Evolutionary conservation across 92 coral and sea anemone species (phyloP).

Genomic region (Bergia sp.): DNA sequence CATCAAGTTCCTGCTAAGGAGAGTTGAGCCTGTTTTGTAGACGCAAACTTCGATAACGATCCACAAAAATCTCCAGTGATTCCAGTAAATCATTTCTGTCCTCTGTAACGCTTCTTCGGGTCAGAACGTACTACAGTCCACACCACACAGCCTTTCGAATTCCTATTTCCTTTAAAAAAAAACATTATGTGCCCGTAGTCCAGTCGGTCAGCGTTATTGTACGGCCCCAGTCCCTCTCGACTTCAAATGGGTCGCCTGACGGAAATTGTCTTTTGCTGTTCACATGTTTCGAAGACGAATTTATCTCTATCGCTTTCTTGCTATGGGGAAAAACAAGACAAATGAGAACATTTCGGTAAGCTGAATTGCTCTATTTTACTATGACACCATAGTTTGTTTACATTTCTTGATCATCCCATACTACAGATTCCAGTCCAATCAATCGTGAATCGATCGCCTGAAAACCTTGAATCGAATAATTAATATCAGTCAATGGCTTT

Average conservation of each 20-base stretch:
- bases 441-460: no score
- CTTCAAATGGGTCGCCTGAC: background rate
- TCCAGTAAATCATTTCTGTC: background rate
- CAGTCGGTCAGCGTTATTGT: background rate
- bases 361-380: background rate
- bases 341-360: constrained; percentile 35
- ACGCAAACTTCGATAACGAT: background rate
- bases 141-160: background rate
- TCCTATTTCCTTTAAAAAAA: background rate
- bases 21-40: background rate
- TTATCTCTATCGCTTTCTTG: background rate
- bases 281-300: background rate
- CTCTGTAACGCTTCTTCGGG: no score
- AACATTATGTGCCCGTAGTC: background rate
- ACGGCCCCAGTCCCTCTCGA: constrained; percentile 17
- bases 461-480: no score
- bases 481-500: no score
- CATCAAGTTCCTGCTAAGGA: background rate
- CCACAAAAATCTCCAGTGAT: background rate
- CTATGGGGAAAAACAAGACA: constrained; percentile 33
- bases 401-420: no score
- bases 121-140: background rate
- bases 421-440: no score
- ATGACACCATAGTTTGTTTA: background rate
- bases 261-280: background rate